Percentiles rank a stretch among this genome's conserved stretches.
These are phyloP conservation scores for Hemitrygon akajei DNA, from an alignment of 2,797 vertebrate species.

Conservation along the genomic window DNA sequence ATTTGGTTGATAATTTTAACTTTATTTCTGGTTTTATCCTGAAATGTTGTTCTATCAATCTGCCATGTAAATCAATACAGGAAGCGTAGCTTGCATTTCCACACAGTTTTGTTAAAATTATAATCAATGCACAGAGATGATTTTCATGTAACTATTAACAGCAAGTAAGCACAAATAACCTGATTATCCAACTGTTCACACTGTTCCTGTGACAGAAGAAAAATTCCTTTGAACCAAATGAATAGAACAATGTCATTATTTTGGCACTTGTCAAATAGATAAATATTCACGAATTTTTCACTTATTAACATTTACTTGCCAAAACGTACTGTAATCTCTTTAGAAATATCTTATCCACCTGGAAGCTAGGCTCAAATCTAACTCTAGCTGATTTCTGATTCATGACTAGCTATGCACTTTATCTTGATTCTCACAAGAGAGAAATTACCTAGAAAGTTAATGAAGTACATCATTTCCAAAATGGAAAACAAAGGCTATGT, in stretches of 20 bases:
- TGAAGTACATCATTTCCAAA: not conserved
- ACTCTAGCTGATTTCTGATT: not conserved
- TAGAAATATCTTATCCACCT: not conserved
- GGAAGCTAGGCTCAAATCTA: not conserved
- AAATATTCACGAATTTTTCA: not conserved
- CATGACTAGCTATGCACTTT: not conserved
- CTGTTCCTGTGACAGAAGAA: not conserved
- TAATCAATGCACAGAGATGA: not conserved
- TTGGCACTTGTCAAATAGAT: not conserved
- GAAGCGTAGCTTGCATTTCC: not conserved
- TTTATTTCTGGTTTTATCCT: not conserved
- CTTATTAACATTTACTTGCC: too few relatives aligned
- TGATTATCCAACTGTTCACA: not conserved
- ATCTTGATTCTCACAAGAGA: not conserved
- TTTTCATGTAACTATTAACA: not conserved
- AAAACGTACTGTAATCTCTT: not conserved
- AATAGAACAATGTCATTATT: not conserved
- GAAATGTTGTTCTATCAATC: not conserved
- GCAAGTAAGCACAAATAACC: not conserved
- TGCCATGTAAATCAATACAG: not conserved
- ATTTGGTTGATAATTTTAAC: not conserved
- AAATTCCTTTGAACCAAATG: not conserved
- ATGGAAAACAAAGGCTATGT: not conserved
- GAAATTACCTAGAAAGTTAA: not conserved
- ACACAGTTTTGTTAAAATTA: not conserved